Evolutionary conservation across 1,140 invertebrate species (phyloP).

Genomic region (Helicoverpa zea): DNA sequence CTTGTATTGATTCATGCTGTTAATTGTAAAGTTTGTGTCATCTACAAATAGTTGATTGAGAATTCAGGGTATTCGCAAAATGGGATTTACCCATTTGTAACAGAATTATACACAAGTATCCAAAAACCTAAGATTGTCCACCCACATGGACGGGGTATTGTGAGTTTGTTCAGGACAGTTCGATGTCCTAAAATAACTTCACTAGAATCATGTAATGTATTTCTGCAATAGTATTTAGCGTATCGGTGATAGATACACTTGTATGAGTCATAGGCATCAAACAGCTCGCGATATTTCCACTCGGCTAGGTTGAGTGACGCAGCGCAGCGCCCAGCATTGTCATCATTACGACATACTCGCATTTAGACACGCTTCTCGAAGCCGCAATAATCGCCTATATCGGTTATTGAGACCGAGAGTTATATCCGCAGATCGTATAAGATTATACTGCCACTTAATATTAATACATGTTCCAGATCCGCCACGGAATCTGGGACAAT

Average conservation of each 20-base stretch:
- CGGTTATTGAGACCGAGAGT: slow-evolving; percentile 2
- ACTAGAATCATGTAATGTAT: not conserved
- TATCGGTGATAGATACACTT: not conserved
- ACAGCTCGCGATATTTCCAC: slow-evolving; percentile 1
- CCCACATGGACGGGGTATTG: too few species aligned
- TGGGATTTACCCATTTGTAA: too few species aligned
- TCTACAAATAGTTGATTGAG: too few species aligned
- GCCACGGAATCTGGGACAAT: not conserved
- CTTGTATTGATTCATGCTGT: too few species aligned
- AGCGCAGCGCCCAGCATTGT: not conserved
- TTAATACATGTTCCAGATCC: not conserved
- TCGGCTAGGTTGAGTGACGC: not conserved
- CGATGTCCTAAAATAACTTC: too few species aligned
- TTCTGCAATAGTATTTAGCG: not conserved
- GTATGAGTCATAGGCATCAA: not conserved
- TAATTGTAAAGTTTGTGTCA: too few species aligned
- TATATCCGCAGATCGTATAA: slow-evolving; percentile 2
- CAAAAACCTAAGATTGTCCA: too few species aligned
- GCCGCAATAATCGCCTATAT: not conserved
- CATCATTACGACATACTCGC: slow-evolving; percentile 8
- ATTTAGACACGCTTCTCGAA: slow-evolving; percentile 25
- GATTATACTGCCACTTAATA: not conserved
- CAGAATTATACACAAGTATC: too few species aligned
- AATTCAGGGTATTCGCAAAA: too few species aligned
- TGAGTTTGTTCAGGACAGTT: too few species aligned